Percentiles rank a stretch among this genome's conserved stretches.
These are phyloP conservation scores for Otis tarda DNA, from an alignment of 2,113 vertebrate species.

Conservation along the genomic window DNA sequence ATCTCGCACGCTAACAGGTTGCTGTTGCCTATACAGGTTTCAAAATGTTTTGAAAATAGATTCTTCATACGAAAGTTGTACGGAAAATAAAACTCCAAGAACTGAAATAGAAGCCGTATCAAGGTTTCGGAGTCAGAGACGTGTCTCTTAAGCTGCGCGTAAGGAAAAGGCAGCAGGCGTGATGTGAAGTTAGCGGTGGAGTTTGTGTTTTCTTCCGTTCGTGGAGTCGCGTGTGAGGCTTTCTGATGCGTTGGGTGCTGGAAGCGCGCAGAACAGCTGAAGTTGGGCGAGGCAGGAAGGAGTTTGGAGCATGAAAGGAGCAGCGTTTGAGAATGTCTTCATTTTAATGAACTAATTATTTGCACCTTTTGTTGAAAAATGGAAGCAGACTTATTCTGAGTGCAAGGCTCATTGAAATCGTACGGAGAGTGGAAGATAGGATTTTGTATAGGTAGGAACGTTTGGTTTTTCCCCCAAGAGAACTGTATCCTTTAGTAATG, in stretches of 20 bases:
- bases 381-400: neutral
- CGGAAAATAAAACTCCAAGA: neutral
- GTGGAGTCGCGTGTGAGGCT: neutral
- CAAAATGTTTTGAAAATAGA: neutral
- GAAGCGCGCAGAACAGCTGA: neutral
- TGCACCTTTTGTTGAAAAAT: neutral
- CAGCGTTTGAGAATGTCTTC: neutral
- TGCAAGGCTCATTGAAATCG: neutral
- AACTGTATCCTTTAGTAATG: neutral
- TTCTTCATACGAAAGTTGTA: neutral
- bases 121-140: neutral
- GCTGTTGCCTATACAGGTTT: neutral
- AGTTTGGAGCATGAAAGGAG: slow-evolving; percentile 49
- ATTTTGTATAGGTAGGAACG: neutral
- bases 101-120: neutral
- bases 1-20: neutral
- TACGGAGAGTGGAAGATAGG: neutral
- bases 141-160: neutral
- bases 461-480: neutral
- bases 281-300: neutral
- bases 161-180: neutral
- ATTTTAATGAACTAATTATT: neutral
- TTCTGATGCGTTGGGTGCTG: neutral
- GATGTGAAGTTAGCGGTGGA: neutral
- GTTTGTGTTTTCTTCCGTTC: neutral